A percentile compares a stretch with the other conserved stretches of the same genome.
These are phyloP conservation scores for Malachius bipustulatus DNA, from an alignment of 2,888 invertebrate species.

Conservation along the genomic window DNA sequence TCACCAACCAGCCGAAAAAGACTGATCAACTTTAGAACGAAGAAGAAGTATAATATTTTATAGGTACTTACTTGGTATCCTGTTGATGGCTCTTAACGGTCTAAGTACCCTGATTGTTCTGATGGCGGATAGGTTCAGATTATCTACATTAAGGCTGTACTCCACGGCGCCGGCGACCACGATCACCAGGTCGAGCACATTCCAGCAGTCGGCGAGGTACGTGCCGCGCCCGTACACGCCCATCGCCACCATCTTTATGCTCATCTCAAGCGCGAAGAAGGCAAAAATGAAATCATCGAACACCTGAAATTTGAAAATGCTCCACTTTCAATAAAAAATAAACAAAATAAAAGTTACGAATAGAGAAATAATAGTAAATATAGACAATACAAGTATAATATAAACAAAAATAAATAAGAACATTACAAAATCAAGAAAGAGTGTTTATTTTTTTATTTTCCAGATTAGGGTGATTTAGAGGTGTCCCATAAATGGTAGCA, in stretches of 20 bases:
- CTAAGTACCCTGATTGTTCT: conserved; percentile 94
- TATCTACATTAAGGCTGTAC: conserved; percentile 89
- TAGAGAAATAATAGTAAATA: too few species aligned
- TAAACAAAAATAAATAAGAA: too few species aligned
- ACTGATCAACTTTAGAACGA: too few species aligned
- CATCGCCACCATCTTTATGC: conserved; percentile 98
- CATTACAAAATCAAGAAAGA: too few species aligned
- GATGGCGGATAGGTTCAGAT: conserved; percentile 96
- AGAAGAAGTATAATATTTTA: too few species aligned
- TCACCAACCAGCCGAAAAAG: too few species aligned
- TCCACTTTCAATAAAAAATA: not conserved
- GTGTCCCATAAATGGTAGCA: too few species aligned
- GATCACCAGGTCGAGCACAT: conserved; percentile 95
- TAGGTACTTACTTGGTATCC: conserved; percentile 93
- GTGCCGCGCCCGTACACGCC: conserved; percentile 87
- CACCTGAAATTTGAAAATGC: conserved; percentile 47
- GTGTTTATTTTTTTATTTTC: too few species aligned
- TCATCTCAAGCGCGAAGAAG: conserved; percentile 96
- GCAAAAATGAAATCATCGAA: conserved; percentile 98
- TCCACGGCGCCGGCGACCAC: conserved; percentile 88
- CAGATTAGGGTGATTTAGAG: too few species aligned
- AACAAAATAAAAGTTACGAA: too few species aligned
- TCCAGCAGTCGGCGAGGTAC: conserved; percentile 98
- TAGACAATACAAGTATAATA: too few species aligned
- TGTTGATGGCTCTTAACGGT: conserved; percentile 95